Evolutionary conservation across 2,113 vertebrate species (phyloP), one percentile per base, ranked within the genome.

Genomic region (Lipophrys pholis): DNA sequence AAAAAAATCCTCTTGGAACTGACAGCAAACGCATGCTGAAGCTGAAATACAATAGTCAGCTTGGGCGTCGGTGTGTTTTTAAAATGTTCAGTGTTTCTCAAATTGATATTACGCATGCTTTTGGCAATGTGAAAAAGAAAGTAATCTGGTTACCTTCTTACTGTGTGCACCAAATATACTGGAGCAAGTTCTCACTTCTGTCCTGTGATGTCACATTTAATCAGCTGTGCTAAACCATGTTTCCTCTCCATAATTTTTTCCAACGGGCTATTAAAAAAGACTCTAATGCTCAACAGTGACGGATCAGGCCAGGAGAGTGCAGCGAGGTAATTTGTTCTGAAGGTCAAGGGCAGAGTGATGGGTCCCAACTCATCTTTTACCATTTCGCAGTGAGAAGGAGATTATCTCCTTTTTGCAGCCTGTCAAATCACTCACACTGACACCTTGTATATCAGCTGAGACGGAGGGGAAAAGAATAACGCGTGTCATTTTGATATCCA

Each of bases 361-460:
- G 67, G 63, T 73, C 54, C 57, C 41, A 12, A 38, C 52, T 64
- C 60, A 66, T 83, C 53, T 66, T 68, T 76, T 38, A 16, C 67
- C 8, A 16, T 82, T 83, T 66, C 73, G 56, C 48, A 63, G 52
- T 6, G 16, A 75, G 60, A 80, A 65, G 67, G 49, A 65, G 63
- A 77, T 69, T 35, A 72, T 69, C 57, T 61, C 35, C 41, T 68
- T 56, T 30, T 57, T 49, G 71, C 64, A 68, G 56, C 73, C 14
- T 59, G 16, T 69, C 40, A 38, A 61, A 77, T 86, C 76, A 79
- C 69, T 84, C 77, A 86, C 10, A 10, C 63, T 61, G 79, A 84
- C 69, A 30, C 45, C 9, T 2, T 10, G 21, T 63, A 17, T 43
- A 70, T 81, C 77, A 43, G 60, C 15, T 5, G 14, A 60, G 61